Conservation (phyloP, 2,888 invertebrate species). For the Himalopsyche tibetana region DNA sequence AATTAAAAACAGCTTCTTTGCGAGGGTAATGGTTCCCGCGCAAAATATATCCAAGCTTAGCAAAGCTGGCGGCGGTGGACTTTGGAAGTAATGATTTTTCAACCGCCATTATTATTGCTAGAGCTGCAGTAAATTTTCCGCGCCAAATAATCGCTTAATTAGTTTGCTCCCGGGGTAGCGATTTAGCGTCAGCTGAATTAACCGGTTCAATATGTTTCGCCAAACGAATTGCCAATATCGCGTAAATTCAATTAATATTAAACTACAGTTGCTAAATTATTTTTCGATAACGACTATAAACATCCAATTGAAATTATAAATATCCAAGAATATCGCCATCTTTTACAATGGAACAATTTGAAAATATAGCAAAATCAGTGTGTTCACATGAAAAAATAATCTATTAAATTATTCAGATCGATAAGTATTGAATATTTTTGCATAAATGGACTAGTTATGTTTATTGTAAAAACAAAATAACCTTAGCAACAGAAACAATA, state of each 20-base stretch:
- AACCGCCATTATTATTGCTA: slow-evolving; percentile 62
- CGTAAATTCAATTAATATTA: slow-evolving; percentile 56
- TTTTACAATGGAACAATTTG: slow-evolving; percentile 36
- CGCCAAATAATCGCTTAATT: slow-evolving; percentile 66
- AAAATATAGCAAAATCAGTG: too few species aligned
- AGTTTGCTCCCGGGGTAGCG: slow-evolving; percentile 61
- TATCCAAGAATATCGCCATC: neutral
- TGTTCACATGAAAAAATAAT: too few species aligned
- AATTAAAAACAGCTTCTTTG: slow-evolving; percentile 17
- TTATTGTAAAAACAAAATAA: too few species aligned
- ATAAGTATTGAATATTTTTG: too few species aligned
- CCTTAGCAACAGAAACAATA: too few species aligned
- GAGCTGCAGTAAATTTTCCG: slow-evolving; percentile 65
- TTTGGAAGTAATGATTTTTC: slow-evolving; percentile 62
- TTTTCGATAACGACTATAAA: neutral
- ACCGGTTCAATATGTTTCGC: slow-evolving; percentile 54
- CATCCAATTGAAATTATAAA: neutral
- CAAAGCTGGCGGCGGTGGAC: slow-evolving; percentile 13
- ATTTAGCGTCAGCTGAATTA: slow-evolving; percentile 55
- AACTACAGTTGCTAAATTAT: slow-evolving; percentile 52
- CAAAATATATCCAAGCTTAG: slow-evolving; percentile 15
- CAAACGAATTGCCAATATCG: slow-evolving; percentile 48
- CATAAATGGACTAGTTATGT: too few species aligned
- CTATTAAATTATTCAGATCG: too few species aligned
- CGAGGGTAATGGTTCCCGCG: slow-evolving; percentile 29